phyloP scores from a whole-genome alignment of 2,888 invertebrate species.

The Norana najaformis region DNA sequence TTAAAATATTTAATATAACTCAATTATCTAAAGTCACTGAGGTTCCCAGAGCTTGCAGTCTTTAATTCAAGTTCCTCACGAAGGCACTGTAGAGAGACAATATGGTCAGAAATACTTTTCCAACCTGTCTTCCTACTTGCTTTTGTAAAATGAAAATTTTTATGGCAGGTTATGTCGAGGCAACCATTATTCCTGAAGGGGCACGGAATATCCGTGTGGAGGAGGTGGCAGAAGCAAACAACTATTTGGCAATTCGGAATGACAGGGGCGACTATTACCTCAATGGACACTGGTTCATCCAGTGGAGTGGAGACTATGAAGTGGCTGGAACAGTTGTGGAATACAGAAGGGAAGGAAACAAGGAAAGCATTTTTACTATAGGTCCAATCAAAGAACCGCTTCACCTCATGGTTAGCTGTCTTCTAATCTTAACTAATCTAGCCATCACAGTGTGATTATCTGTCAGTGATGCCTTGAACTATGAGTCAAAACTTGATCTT shows the following conservation, averaged over 20 bases:
- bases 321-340: slow-evolving; percentile 79
- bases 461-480: not conserved
- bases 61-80: no score
- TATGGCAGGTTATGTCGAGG: slow-evolving; percentile 69
- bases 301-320: slow-evolving; percentile 77
- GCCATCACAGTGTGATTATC: not conserved
- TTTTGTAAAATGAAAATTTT: not conserved
- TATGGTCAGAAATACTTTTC: no score
- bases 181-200: slow-evolving; percentile 74
- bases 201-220: slow-evolving; percentile 78
- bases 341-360: slow-evolving; percentile 75
- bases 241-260: slow-evolving; percentile 79
- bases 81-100: no score
- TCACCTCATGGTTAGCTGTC: slow-evolving; percentile 77
- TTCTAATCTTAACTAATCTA: not conserved
- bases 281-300: slow-evolving; percentile 75
- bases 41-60: no score
- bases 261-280: slow-evolving; percentile 75
- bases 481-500: not conserved
- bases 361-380: slow-evolving; percentile 79
- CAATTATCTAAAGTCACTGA: no score
- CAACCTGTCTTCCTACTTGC: not conserved
- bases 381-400: slow-evolving; percentile 82
- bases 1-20: no score
- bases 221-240: slow-evolving; percentile 76